Conservation (phyloP, 2,113 vertebrate genomes). For the Pithys albifrons region DNA sequence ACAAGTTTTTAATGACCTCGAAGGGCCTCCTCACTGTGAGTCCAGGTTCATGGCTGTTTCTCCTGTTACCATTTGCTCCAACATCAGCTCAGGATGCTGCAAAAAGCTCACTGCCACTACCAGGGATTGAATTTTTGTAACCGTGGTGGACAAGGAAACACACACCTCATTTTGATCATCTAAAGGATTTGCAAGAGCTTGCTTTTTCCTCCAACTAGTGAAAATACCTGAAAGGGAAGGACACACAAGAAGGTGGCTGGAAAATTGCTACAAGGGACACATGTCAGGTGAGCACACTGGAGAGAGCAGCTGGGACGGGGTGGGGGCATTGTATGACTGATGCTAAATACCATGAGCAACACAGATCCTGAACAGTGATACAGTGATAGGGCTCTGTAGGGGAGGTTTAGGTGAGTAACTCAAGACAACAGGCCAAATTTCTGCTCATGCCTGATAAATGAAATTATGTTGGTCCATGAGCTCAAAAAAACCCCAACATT, state of each 20-base stretch:
- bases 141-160: neutral
- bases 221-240: neutral
- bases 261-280: neutral
- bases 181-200: neutral
- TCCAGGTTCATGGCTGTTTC: neutral
- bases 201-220: neutral
- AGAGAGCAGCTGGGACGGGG: neutral
- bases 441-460: neutral
- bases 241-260: neutral
- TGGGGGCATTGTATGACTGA: neutral
- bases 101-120: neutral
- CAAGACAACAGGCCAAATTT: neutral
- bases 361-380: neutral
- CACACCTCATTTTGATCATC: neutral
- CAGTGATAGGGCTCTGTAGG: neutral
- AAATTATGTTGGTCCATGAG: neutral
- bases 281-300: fast-evolving
- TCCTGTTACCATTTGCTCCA: neutral
- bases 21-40: neutral
- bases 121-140: neutral
- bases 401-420: neutral
- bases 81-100: neutral
- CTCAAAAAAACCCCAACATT: neutral
- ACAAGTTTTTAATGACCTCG: neutral
- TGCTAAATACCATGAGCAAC: neutral